Conservation (phyloP, 1,140 invertebrate genomes). For the Drosophila arizonae region DNA sequence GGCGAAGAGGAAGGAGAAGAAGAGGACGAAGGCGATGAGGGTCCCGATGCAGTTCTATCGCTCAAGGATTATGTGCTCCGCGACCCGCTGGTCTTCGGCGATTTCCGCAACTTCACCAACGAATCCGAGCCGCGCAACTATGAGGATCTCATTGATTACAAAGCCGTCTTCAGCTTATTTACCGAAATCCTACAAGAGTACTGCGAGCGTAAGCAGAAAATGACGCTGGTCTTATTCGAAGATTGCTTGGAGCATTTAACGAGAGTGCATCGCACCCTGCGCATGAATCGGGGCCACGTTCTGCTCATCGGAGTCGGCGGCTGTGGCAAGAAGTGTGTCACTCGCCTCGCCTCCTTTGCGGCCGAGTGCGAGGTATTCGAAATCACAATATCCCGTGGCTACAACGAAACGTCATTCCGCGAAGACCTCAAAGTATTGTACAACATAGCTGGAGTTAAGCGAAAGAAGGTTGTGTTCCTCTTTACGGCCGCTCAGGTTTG, state of each 20-base stretch:
- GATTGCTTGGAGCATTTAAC: slow-evolving; percentile 95
- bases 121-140: slow-evolving; percentile 91
- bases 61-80: slow-evolving; percentile 84
- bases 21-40: slow-evolving; percentile 52
- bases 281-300: slow-evolving; percentile 92
- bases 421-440: slow-evolving; percentile 93
- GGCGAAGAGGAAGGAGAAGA: slow-evolving; percentile 58
- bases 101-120: slow-evolving; percentile 92
- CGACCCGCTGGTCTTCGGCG: slow-evolving; percentile 93
- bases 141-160: slow-evolving; percentile 94
- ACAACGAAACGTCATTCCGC: slow-evolving; percentile 91
- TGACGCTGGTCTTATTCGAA: slow-evolving; percentile 94
- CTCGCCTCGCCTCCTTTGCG: slow-evolving; percentile 88
- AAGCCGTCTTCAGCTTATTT: slow-evolving; percentile 92
- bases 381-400: slow-evolving; percentile 91
- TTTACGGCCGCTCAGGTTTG: slow-evolving; percentile 91
- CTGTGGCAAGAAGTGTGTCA: slow-evolving; percentile 91
- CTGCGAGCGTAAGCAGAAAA: slow-evolving; percentile 87
- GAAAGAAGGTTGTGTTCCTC: slow-evolving; percentile 91
- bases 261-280: slow-evolving; percentile 90
- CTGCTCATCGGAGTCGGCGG: slow-evolving; percentile 94
- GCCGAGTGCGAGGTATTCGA: slow-evolving; percentile 91
- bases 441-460: slow-evolving; percentile 88
- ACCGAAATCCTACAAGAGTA: slow-evolving; percentile 95
- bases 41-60: slow-evolving; percentile 40